Evolutionary conservation across 2,888 invertebrate genomes (phyloP).

Genomic region (Flabesymbios commensalis): DNA sequence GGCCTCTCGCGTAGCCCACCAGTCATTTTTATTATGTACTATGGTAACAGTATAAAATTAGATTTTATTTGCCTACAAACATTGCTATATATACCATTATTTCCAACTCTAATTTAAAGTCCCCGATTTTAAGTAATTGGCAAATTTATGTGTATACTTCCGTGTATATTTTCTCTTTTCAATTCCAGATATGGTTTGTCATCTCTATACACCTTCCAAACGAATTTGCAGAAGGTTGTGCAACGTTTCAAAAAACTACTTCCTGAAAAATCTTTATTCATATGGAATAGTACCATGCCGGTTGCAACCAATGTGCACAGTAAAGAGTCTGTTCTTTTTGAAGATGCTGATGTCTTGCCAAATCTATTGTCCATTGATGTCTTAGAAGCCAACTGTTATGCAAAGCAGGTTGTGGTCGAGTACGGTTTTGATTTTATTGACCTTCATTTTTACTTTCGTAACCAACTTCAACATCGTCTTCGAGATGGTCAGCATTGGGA

Average conservation of each 20-base stretch:
- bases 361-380: conserved; percentile 62
- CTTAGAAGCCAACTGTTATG: conserved; percentile 64
- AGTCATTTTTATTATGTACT: no score
- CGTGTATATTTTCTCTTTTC: no score
- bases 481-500: conserved; percentile 66
- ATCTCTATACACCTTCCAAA: conserved; percentile 59
- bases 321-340: conserved; percentile 64
- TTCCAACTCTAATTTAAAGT: no score
- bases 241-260: conserved; percentile 51
- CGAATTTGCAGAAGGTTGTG: conserved; percentile 61
- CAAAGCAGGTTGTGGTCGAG: conserved; percentile 47
- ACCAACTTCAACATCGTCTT: conserved; percentile 61
- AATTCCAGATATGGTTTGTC: conserved; percentile 58
- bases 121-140: no score
- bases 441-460: conserved; percentile 63
- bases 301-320: conserved; percentile 61
- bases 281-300: conserved; percentile 65
- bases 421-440: conserved; percentile 64
- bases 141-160: no score
- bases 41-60: no score
- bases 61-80: no score
- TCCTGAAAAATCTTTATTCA: conserved; percentile 59
- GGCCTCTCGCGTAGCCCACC: no score
- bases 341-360: conserved; percentile 58
- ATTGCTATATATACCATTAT: no score